These are phyloP conservation scores for Macaca fascicularis DNA, from an alignment of 2,113 vertebrate species.

Conservation along the genomic window T2T-MFA8v1.1 NC_088378.1:132410001-132410500, in stretches of 20 bases:
- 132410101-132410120: background rate
- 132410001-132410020: background rate
- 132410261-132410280: background rate
- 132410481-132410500: background rate
- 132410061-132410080: background rate
- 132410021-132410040: background rate
- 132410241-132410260: background rate
- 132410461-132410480: background rate
- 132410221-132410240: background rate
- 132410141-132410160: background rate
- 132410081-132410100: background rate
- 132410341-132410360: background rate
- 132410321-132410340: background rate
- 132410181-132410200: background rate
- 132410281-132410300: background rate
- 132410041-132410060: background rate
- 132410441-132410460: background rate
- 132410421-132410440: background rate
- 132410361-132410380: background rate
- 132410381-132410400: background rate
- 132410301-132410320: background rate
- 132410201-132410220: background rate
- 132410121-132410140: background rate
- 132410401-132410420: slow-evolving; percentile 51
- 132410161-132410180: background rate